Percentiles rank a stretch among this genome's conserved stretches.
Conservation (phyloP, 2,888 invertebrate species). For the Lepidocyrtoides sp. region DNA sequence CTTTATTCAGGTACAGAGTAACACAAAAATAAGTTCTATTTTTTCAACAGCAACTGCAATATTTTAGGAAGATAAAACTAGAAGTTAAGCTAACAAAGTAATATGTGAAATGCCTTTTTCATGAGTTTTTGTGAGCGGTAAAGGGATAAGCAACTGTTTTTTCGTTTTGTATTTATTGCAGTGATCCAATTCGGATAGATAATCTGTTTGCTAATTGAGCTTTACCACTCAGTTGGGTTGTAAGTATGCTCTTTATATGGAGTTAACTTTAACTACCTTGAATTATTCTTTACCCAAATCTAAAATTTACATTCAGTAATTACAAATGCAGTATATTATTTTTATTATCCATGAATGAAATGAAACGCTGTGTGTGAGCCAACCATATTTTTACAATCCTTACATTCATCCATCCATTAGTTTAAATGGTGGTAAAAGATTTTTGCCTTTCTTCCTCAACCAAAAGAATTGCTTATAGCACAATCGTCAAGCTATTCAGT, state of each 20-base stretch:
- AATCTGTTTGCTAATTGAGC: slow-evolving; percentile 11
- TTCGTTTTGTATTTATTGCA: slow-evolving; percentile 20
- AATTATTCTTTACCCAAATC: neutral
- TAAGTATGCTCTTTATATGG: too few relatives aligned
- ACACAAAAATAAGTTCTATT: slow-evolving; percentile 55
- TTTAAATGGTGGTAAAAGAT: neutral
- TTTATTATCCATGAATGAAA: too few relatives aligned
- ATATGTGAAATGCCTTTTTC: neutral
- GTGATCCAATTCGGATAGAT: slow-evolving; percentile 50
- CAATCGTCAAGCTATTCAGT: slow-evolving; percentile 74
- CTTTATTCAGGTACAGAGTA: slow-evolving; percentile 75
- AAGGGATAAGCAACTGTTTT: neutral
- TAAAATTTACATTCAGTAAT: neutral
- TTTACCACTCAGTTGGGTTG: too few relatives aligned
- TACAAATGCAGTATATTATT: too few relatives aligned
- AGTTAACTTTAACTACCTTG: neutral
- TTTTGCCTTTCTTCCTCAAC: neutral
- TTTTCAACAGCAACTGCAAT: neutral
- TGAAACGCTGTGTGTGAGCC: too few relatives aligned
- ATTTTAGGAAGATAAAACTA: neutral
- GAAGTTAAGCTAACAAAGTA: neutral
- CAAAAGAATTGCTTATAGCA: slow-evolving; percentile 38
- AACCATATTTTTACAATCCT: too few relatives aligned
- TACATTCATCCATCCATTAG: too few relatives aligned
- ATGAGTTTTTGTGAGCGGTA: neutral